These are phyloP conservation scores for Botia almorhae DNA, from an alignment of 2,797 vertebrate genomes.

Conservation along the genomic window DNA sequence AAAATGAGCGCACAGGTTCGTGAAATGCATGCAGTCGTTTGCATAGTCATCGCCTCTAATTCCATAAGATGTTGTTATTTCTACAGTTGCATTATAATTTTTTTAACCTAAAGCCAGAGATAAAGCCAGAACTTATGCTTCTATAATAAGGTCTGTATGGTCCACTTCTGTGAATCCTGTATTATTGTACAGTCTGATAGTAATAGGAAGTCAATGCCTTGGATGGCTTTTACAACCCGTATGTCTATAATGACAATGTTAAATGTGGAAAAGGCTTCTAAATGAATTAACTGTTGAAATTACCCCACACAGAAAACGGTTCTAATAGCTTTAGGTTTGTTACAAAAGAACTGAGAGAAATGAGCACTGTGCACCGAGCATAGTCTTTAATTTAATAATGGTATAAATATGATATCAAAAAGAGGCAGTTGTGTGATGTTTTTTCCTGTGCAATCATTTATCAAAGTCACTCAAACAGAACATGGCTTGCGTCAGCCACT, in stretches of 20 bases:
- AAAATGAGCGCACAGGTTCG: conserved; percentile 56
- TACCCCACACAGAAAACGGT: conserved; percentile 25
- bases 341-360: not conserved
- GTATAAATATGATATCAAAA: conserved; percentile 24
- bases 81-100: conserved; percentile 12
- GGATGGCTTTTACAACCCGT: conserved; percentile 5
- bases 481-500: not conserved
- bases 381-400: conserved; percentile 20
- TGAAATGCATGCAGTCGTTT: conserved; percentile 42
- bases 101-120: conserved; percentile 6
- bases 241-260: conserved; percentile 12
- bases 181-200: conserved; percentile 13
- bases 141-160: not conserved
- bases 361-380: not conserved
- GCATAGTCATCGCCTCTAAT: conserved; percentile 26
- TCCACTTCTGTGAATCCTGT: not conserved
- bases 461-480: conserved; percentile 8
- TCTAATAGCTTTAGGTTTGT: conserved; percentile 5
- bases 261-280: conserved; percentile 8
- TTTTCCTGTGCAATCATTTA: not conserved
- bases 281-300: conserved; percentile 29
- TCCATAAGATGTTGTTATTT: conserved; percentile 25
- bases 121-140: not conserved
- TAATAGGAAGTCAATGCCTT: conserved; percentile 10
- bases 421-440: conserved; percentile 1